phyloP scores from a whole-genome alignment of 64 coral and sea anemone species.

The Stylophora pistillata region DNA sequence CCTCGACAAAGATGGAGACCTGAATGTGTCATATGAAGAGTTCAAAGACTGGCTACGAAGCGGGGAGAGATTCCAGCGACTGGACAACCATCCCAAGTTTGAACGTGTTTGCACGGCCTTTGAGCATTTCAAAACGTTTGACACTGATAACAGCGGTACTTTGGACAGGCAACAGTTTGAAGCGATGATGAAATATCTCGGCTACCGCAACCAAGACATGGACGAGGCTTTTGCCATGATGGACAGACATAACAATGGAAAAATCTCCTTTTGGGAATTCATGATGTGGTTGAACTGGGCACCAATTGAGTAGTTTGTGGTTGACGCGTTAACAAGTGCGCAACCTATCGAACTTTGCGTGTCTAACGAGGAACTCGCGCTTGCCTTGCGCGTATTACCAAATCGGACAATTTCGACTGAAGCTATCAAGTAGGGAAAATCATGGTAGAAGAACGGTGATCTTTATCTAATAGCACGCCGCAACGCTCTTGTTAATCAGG shows the following conservation, averaged over 20 bases:
- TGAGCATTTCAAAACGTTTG: constrained; percentile 53
- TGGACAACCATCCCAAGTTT: constrained; percentile 32
- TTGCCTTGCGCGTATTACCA: no score
- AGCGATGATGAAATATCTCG: constrained; percentile 39
- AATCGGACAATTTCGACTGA: neutral
- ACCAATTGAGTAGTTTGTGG: neutral
- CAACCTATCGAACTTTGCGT: no score
- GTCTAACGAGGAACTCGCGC: neutral
- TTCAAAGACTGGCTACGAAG: constrained; percentile 59
- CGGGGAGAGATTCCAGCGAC: constrained; percentile 29
- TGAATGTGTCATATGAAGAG: constrained; percentile 26
- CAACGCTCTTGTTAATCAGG: no score
- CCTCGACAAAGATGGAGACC: constrained; percentile 59
- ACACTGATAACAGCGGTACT: constrained; percentile 36
- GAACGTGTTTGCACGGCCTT: constrained; percentile 16
- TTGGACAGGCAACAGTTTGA: constrained; percentile 49
- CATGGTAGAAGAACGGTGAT: no score
- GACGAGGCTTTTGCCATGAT: constrained; percentile 37
- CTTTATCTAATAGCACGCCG: no score
- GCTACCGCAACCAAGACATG: constrained; percentile 4
- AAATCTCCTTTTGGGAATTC: constrained; percentile 64
- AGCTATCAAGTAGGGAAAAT: no score
- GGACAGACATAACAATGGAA: constrained; percentile 47
- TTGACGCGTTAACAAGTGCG: no score
- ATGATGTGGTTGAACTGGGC: constrained; percentile 62